Conservation (phyloP, 2,113 vertebrate genomes). For the Archilochus colubris region DNA sequence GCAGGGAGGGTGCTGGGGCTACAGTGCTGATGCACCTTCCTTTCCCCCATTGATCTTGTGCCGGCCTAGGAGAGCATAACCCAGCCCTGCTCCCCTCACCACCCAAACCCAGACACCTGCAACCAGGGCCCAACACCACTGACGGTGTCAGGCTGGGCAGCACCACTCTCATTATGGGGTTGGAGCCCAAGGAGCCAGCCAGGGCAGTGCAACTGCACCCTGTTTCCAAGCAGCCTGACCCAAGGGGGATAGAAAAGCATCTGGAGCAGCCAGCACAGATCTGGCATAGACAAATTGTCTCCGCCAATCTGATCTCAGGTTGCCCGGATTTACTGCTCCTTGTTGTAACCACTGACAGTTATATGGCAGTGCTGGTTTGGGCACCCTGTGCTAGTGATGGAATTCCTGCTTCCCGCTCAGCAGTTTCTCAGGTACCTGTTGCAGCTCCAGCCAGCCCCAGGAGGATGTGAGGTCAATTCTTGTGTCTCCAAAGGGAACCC, state of each 20-base stretch:
- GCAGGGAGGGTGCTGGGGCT: neutral
- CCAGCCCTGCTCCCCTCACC: neutral
- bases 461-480: neutral
- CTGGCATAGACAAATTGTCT: neutral
- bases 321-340: neutral
- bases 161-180: neutral
- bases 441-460: neutral
- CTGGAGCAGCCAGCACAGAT: neutral
- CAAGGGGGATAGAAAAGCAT: neutral
- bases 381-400: neutral
- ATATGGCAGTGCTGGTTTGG: neutral
- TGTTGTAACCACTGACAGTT: neutral
- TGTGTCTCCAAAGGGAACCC: neutral
- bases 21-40: fast-evolving
- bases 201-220: neutral
- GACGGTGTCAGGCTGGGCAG: fast-evolving
- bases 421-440: neutral
- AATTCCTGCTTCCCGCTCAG: neutral
- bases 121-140: neutral
- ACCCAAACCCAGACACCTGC: neutral
- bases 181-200: fast-evolving
- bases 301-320: neutral
- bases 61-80: neutral
- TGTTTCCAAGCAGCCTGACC: neutral
- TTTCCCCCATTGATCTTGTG: fast-evolving